Percentiles rank a stretch among this genome's conserved stretches.
Evolutionary conservation across 1,140 invertebrate species (phyloP).

Genomic region (Zaprionus davidi): DNA sequence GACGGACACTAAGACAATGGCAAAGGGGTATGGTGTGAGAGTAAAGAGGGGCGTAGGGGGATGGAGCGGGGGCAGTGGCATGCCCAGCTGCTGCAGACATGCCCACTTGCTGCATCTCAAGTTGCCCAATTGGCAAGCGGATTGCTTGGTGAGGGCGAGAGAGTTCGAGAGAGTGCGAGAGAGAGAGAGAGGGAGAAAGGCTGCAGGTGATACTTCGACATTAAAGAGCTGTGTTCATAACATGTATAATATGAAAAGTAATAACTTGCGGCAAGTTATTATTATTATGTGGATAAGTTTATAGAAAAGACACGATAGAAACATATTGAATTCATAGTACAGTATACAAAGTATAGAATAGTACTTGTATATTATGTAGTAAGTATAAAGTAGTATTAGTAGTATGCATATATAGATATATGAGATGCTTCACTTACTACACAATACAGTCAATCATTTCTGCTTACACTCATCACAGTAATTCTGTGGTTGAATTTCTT

Average conservation of each 20-base stretch:
- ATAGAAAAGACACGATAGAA: neutral
- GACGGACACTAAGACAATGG: conserved; percentile 51
- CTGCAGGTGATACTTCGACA: too few relatives aligned
- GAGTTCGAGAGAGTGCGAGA: neutral
- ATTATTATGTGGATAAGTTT: neutral
- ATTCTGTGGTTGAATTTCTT: too few relatives aligned
- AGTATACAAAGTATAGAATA: too few relatives aligned
- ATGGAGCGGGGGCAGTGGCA: conserved; percentile 32
- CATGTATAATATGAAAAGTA: neutral
- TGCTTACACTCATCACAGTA: too few relatives aligned
- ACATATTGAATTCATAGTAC: too few relatives aligned
- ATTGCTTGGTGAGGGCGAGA: neutral
- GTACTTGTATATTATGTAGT: too few relatives aligned
- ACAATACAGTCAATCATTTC: too few relatives aligned
- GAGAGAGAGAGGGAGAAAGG: too few relatives aligned
- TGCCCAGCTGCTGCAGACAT: conserved; percentile 27
- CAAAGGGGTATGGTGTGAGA: neutral
- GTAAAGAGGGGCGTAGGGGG: conserved; percentile 29
- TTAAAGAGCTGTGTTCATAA: neutral
- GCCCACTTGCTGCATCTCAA: conserved; percentile 42
- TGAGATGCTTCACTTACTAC: too few relatives aligned
- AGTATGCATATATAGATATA: too few relatives aligned
- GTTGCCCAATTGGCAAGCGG: conserved; percentile 37
- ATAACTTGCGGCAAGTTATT: neutral
- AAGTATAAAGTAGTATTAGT: too few relatives aligned